phyloP scores from a whole-genome alignment of 2,888 invertebrate species.

The Brenthis ino region DNA sequence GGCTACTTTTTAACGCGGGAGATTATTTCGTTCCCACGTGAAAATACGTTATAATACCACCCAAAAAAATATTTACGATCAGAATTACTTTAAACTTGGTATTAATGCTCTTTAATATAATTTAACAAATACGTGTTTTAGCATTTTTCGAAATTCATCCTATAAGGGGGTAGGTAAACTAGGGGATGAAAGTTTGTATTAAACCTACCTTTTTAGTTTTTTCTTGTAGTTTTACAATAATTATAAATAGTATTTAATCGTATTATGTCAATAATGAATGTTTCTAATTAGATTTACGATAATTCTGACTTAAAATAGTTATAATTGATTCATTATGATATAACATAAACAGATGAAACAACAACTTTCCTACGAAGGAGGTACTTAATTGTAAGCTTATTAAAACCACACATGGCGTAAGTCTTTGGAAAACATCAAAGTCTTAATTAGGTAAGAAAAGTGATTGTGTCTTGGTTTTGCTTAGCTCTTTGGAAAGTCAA shows the following conservation, averaged over 20 bases:
- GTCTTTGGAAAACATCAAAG: constrained; percentile 7
- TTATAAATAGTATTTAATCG: neutral
- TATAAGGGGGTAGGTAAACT: too few species aligned
- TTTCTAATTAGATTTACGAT: constrained; percentile 9
- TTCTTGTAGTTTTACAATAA: too few species aligned
- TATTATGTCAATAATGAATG: constrained; percentile 2
- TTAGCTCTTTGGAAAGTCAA: neutral
- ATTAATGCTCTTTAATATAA: too few species aligned
- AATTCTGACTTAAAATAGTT: constrained; percentile 24
- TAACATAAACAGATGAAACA: constrained; percentile 15
- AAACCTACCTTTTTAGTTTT: too few species aligned
- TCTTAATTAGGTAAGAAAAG: constrained; percentile 16
- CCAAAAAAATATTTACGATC: too few species aligned
- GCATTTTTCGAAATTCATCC: too few species aligned
- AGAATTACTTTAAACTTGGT: too few species aligned
- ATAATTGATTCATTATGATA: constrained; percentile 29
- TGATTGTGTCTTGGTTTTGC: neutral
- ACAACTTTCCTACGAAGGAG: constrained; percentile 14
- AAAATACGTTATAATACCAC: too few species aligned
- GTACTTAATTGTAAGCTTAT: constrained; percentile 23
- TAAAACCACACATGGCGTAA: constrained; percentile 25
- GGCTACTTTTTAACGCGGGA: too few species aligned
- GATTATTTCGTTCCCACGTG: too few species aligned
- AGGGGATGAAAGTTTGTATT: too few species aligned
- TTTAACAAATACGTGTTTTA: too few species aligned